Percentiles rank a stretch among this genome's conserved stretches.
Conservation (phyloP, 2,113 vertebrate genomes). For the Muscicapa adusta region DNA sequence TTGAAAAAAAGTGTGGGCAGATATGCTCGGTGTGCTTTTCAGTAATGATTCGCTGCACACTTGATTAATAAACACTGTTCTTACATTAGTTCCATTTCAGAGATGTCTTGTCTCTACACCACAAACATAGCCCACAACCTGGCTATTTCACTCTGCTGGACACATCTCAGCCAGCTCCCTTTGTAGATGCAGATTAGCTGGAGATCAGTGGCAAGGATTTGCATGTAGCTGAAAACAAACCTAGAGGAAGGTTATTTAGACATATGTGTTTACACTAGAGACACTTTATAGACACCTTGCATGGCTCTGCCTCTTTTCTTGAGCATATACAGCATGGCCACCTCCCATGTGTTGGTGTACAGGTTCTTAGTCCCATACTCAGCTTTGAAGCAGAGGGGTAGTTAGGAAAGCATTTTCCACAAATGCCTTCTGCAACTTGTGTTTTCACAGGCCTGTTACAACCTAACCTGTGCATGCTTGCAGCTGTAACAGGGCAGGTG, state of each 20-base stretch:
- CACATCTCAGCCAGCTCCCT: not conserved
- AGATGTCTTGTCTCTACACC: not conserved
- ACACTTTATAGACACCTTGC: not conserved
- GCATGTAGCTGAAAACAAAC: not conserved
- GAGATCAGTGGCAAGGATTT: not conserved
- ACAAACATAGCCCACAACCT: fast-evolving
- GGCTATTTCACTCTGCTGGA: not conserved
- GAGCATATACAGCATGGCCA: not conserved
- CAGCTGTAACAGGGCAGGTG: not conserved
- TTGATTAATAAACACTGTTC: not conserved
- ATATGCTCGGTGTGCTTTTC: not conserved
- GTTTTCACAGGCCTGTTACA: not conserved
- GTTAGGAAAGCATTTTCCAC: not conserved
- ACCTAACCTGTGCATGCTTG: not conserved
- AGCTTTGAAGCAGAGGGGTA: not conserved
- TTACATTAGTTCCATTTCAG: not conserved
- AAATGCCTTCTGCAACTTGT: not conserved
- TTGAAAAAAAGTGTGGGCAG: not conserved
- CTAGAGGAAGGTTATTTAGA: not conserved
- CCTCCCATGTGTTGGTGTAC: not conserved
- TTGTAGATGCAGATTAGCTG: not conserved
- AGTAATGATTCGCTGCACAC: not conserved
- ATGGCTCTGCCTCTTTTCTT: not conserved
- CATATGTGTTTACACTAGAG: not conserved
- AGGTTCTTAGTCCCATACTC: not conserved